Evolutionary conservation across 2,797 vertebrate species (phyloP), one percentile per base, ranked within the genome.

Genomic region (Acomys russatus): DNA sequence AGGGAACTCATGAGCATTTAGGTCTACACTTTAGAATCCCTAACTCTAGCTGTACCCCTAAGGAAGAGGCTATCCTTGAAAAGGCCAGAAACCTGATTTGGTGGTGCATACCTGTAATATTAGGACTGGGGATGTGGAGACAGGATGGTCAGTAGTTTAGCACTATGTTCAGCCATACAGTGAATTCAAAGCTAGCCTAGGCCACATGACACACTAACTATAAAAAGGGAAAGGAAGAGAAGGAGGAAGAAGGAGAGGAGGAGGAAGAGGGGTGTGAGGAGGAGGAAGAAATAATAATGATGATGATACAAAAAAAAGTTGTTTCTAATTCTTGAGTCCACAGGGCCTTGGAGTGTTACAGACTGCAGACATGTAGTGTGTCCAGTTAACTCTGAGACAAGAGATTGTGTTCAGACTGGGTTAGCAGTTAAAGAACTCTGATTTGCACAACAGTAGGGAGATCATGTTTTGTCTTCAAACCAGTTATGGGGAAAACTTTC

Each of bases 31-130:
- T 28, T 33, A 28, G 30, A 64, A 85, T 49, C 71, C 17, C 49
- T 28, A n/a, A 8, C 56, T 59, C 18, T 11, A 70, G 76, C 56
- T 66, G 17, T 11, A 25, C 10, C 15, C n/a, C 20, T 44, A 82
- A 18, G 18, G 12, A 18, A 51, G 23, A 15, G 0, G 0, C 4
- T 9, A 2, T n/a, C 3, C 18, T 35, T 63, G 54, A 30, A 51
- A 73, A n/a, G 84, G 78, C 35, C 17, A 73, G 79, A 74, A 76
- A 61, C 44, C 68, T 28, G 9, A 8, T 9, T 18, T 71, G 68
- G 14, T 35, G 35, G 22, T 2, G 2, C 23, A 59, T n/a, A 59
- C 3, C 33, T 59, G 22, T 85, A 56, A 59, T 38, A 38, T 73
- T 30, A 73, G n/a, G 4, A 18, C 54, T 38, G 54, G 22, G 3